A percentile compares a stretch with the other conserved stretches of the same genome.
phyloP scores from a whole-genome alignment of 2,113 vertebrate genomes.

The Neotragus moschatus region DNA sequence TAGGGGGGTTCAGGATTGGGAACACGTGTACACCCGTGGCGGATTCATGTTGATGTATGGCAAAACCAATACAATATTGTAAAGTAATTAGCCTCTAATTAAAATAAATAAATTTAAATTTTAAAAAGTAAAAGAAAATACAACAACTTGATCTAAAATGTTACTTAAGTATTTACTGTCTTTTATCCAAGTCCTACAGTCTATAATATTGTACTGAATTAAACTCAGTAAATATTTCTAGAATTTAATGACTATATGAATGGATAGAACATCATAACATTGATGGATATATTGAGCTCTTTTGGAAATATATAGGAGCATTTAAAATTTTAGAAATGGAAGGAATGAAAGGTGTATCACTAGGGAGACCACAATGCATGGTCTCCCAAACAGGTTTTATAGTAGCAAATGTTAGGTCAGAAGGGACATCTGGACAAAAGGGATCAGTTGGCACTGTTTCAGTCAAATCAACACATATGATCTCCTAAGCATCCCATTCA shows the following conservation, averaged over 20 bases:
- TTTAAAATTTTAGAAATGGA: neutral
- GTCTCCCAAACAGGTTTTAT: neutral
- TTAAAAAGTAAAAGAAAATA: neutral
- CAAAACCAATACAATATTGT: too few species aligned
- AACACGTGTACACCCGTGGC: too few species aligned
- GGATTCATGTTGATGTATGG: too few species aligned
- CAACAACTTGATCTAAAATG: slow-evolving; percentile 7
- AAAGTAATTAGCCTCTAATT: too few species aligned
- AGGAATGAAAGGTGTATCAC: neutral
- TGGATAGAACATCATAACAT: neutral
- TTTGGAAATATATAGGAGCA: neutral
- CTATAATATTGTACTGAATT: neutral
- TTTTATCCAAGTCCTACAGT: neutral
- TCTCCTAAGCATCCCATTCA: neutral
- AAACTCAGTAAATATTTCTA: neutral
- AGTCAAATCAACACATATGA: neutral
- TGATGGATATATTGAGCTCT: neutral
- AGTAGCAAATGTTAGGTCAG: neutral
- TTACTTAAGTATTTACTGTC: neutral
- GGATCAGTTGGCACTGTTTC: neutral
- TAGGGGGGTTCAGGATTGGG: neutral
- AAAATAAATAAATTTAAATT: too few species aligned
- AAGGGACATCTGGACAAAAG: neutral
- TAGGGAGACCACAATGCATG: neutral
- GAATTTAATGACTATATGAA: neutral